These are phyloP conservation scores for Resseliella maxima DNA, from an alignment of 2,888 invertebrate genomes.

Conservation along the genomic window DNA sequence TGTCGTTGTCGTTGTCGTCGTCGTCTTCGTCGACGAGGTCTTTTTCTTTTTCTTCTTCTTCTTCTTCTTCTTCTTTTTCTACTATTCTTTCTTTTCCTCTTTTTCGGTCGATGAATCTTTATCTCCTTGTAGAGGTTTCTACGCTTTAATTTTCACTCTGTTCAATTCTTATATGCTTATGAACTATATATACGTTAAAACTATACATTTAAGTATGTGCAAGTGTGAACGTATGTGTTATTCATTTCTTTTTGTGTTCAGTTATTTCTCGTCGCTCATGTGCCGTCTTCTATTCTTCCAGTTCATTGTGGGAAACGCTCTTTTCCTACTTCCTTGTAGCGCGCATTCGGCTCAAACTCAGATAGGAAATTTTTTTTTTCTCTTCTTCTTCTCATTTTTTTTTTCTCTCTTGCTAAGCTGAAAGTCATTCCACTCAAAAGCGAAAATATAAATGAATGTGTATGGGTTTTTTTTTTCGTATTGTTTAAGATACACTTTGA, in stretches of 20 bases:
- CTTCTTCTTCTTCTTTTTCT: background rate
- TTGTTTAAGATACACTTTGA: background rate
- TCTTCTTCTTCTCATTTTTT: too few species aligned
- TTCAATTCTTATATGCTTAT: slow-evolving; percentile 12
- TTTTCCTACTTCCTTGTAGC: slow-evolving; percentile 28
- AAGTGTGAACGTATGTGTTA: slow-evolving; percentile 3
- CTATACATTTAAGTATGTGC: background rate
- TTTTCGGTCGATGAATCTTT: slow-evolving; percentile 38
- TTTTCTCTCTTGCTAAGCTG: too few species aligned
- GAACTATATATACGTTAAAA: background rate
- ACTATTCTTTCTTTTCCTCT: slow-evolving; percentile 37
- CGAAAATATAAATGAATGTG: slow-evolving; percentile 6
- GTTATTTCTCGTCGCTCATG: slow-evolving; percentile 16
- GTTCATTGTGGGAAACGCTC: slow-evolving; percentile 3
- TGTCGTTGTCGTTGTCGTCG: too few species aligned
- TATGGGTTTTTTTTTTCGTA: too few species aligned
- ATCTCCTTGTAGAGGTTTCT: slow-evolving; percentile 23
- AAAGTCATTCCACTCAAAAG: background rate
- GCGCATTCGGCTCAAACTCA: background rate
- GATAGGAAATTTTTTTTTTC: too few species aligned
- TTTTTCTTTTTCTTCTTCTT: background rate
- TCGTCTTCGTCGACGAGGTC: background rate
- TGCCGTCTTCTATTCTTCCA: slow-evolving; percentile 10
- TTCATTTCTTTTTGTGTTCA: slow-evolving; percentile 19
- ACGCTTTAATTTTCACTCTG: slow-evolving; percentile 33